Conservation (phyloP, 1,140 invertebrate species). For the Babylonia areolata region DNA sequence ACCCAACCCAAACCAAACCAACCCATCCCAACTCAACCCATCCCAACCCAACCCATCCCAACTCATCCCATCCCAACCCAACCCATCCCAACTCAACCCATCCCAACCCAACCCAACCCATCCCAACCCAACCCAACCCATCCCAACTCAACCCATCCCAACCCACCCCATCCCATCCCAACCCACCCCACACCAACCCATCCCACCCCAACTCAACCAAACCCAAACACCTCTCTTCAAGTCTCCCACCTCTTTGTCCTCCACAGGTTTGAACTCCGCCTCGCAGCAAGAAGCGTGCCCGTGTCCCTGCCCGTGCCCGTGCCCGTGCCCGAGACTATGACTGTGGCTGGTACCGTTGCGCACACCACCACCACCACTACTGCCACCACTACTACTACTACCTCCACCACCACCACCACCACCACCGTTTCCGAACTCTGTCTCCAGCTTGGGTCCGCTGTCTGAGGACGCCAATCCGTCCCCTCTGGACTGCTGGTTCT, state of each 20-base stretch:
- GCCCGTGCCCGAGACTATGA: too few relatives aligned
- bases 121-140: not conserved
- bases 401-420: not conserved
- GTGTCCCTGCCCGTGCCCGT: too few relatives aligned
- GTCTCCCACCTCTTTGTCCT: not conserved
- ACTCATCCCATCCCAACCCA: too few relatives aligned
- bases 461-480: not conserved
- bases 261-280: not conserved
- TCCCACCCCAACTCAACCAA: not conserved
- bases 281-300: too few relatives aligned
- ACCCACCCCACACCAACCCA: not conserved
- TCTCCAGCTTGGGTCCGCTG: not conserved
- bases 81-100: too few relatives aligned
- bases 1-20: too few relatives aligned
- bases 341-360: not conserved
- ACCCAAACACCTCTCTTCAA: not conserved
- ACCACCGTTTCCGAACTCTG: too few relatives aligned
- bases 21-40: too few relatives aligned
- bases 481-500: not conserved
- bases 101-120: too few relatives aligned
- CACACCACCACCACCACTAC: not conserved
- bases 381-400: too few relatives aligned
- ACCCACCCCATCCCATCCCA: not conserved
- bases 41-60: too few relatives aligned
- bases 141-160: not conserved